Conservation (phyloP, 2,113 vertebrate genomes). For the Sphyrna mokarran region DNA sequence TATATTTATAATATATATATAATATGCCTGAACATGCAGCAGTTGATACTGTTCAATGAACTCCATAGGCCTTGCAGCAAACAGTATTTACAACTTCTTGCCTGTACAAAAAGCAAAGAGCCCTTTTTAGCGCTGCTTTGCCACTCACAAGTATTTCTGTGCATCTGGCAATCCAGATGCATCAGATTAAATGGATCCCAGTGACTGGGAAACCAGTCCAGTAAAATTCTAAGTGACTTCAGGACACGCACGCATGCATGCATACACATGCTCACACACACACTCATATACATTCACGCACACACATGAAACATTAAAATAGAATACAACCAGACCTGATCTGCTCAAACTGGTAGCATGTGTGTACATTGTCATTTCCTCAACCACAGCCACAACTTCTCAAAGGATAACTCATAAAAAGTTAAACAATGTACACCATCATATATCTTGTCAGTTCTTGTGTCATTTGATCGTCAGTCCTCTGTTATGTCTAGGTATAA, state of each 20-base stretch:
- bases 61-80: conserved; percentile 78
- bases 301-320: conserved; percentile 41
- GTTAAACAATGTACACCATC: conserved; percentile 50
- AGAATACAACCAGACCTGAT: conserved; percentile 59
- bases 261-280: conserved; percentile 50
- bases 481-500: conserved; percentile 40
- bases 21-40: conserved; percentile 79
- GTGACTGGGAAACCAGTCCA: conserved; percentile 61
- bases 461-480: conserved; percentile 51
- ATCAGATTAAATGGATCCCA: conserved; percentile 65
- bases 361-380: conserved; percentile 56
- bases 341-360: conserved; percentile 65
- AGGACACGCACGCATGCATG: background rate
- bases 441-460: conserved; percentile 52
- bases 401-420: conserved; percentile 47
- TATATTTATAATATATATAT: conserved; percentile 46
- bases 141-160: conserved; percentile 64
- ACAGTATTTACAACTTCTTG: conserved; percentile 77
- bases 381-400: conserved; percentile 56
- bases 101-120: conserved; percentile 73
- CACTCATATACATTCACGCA: conserved; percentile 55
- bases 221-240: conserved; percentile 51
- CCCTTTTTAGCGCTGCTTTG: conserved; percentile 64
- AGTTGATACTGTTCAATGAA: conserved; percentile 71
- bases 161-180: conserved; percentile 66